Base-by-base conservation (phyloP, 2,113 vertebrate genomes). In the Dicerorhinus sumatrensis region DNA sequence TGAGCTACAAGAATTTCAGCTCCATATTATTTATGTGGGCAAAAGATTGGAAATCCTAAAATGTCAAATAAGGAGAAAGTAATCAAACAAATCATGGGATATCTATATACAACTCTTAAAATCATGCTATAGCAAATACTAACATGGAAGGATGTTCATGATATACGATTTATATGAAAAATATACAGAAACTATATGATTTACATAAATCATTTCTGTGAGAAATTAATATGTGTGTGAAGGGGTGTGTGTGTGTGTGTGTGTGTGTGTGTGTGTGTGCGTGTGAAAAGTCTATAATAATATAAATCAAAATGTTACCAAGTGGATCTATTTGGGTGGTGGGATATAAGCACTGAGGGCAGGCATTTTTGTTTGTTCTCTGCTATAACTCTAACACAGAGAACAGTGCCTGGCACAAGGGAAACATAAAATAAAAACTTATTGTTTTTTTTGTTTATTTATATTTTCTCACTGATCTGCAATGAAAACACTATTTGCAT, bases 401-500 rank as follows among this genome's bases (percentile, higher is more conserved):
- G 4, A 54, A 94, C 33, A 87, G 31, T 27, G 29, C 29, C 75
- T 42, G 33, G 36, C 60, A 73, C 9, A 54, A 54, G 11, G 6
- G 2, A 69, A 88, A 93, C 42, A 20, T 70, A 94, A 87, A 91
- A 87, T 84, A 60, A 95, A 51, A 75, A 76, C 42, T 16, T 33
- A 70, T 2, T n/a, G 70, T 23, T 72, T 46, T 95, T 96, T 54
- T 75, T 95, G 75, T 23, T 86, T 85, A 80, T 65, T n/a, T 94
- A 18, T 36, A 80, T 90, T 86, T 92, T 92, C 39, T 97, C 84
- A 89, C 17, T 96, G 54, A 82, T 79, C n/a, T 86, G 8, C 14
- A 87, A 84, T 83, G 39, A 92, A 97, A 67, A 89, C 13, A 84
- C 42, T 54, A 92, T 79, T 96, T 96, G 73, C 2, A 67, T 33